Conservation (phyloP, 2,888 invertebrate species). For the Andrena camellia region DNA sequence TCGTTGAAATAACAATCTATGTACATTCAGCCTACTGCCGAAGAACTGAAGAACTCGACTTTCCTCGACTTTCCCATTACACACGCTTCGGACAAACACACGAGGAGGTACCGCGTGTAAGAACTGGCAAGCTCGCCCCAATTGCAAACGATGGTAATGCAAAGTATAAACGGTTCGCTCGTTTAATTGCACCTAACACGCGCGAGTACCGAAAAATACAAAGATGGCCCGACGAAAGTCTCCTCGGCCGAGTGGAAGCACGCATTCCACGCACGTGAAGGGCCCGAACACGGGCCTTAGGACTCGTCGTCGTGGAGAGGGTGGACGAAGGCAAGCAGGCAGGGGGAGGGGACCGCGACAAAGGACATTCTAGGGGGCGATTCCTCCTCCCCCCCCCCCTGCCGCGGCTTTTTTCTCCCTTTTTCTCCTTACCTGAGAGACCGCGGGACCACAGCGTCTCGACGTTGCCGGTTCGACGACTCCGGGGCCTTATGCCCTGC, state of each 20-base stretch:
- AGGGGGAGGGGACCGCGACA: constrained; percentile 76
- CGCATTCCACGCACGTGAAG: constrained; percentile 72
- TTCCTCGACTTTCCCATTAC: too few relatives aligned
- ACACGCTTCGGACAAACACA: too few relatives aligned
- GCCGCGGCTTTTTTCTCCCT: constrained; percentile 55
- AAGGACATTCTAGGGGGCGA: constrained; percentile 82
- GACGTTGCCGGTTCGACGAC: constrained; percentile 78
- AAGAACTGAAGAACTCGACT: too few relatives aligned
- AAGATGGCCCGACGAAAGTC: constrained; percentile 32
- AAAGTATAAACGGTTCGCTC: not conserved
- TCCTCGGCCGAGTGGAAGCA: constrained; percentile 42
- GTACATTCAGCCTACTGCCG: too few relatives aligned
- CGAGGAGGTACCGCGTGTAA: too few relatives aligned
- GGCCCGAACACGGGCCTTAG: constrained; percentile 65
- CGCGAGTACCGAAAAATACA: constrained; percentile 31
- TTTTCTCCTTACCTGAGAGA: constrained; percentile 68
- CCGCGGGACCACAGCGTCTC: constrained; percentile 69
- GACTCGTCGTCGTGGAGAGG: constrained; percentile 65
- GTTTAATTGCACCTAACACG: not conserved
- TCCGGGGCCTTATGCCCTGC: constrained; percentile 59
- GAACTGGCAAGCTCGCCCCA: too few relatives aligned
- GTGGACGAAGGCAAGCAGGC: constrained; percentile 49
- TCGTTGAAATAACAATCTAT: too few relatives aligned
- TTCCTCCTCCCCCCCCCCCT: constrained; percentile 51
- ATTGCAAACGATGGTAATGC: not conserved